Evolutionary conservation across 2,888 invertebrate species (phyloP).

Genomic region (Dryococelus australis): DNA sequence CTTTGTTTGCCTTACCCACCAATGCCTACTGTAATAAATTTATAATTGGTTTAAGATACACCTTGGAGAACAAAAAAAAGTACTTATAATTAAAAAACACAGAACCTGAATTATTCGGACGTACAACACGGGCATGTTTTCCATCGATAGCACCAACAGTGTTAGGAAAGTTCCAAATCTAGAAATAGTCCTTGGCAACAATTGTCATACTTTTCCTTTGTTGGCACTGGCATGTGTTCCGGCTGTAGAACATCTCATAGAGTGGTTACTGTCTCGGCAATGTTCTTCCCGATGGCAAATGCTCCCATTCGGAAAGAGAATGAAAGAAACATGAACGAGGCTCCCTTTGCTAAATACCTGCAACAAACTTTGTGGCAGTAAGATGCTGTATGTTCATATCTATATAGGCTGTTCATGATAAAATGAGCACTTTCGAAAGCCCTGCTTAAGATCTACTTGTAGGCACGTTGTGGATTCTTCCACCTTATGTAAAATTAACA

Average conservation of each 20-base stretch:
- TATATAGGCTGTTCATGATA: too few species aligned
- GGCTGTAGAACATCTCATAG: constrained; percentile 6
- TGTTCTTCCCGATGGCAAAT: neutral
- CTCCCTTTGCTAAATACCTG: constrained; percentile 26
- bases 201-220: neutral
- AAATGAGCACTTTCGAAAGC: too few species aligned
- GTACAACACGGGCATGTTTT: constrained; percentile 25
- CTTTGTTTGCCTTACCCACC: constrained; percentile 51
- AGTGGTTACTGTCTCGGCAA: neutral
- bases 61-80: constrained; percentile 34
- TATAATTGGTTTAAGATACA: constrained; percentile 38
- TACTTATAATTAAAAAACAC: constrained; percentile 28
- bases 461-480: too few species aligned
- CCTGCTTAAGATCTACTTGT: too few species aligned
- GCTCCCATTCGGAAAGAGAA: constrained; percentile 27
- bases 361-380: neutral
- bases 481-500: too few species aligned
- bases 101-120: constrained; percentile 26
- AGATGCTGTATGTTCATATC: too few species aligned
- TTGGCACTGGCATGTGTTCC: constrained; percentile 23
- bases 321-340: constrained; percentile 4
- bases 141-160: constrained; percentile 7
- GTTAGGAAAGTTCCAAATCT: constrained; percentile 27
- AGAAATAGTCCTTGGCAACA: neutral
- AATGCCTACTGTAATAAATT: constrained; percentile 43